Conservation (phyloP, 2,888 invertebrate genomes). For the Drosophila merina region DNA sequence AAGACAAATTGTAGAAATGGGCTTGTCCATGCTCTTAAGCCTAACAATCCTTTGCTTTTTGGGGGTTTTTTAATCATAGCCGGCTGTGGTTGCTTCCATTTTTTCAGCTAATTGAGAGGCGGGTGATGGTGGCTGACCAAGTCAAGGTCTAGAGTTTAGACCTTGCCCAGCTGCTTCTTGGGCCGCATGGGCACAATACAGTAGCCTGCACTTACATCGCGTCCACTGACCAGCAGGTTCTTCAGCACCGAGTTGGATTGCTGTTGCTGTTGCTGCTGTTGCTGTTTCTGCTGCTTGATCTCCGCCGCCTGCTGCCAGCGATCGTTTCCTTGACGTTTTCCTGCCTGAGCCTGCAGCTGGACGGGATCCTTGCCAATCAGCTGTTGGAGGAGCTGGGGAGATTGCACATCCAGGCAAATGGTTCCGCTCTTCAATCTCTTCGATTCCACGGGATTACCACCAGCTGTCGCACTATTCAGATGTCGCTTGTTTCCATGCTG, state of each 20-base stretch:
- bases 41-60: constrained; percentile 27
- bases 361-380: constrained; percentile 85
- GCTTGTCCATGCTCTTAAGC: constrained; percentile 59
- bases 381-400: constrained; percentile 86
- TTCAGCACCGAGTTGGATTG: constrained; percentile 89
- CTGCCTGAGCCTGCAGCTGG: constrained; percentile 78
- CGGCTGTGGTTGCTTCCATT: constrained; percentile 45
- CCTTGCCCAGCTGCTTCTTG: constrained; percentile 84
- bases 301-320: constrained; percentile 73
- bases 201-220: constrained; percentile 96
- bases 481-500: constrained; percentile 80
- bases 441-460: constrained; percentile 67
- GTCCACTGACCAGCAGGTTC: constrained; percentile 97
- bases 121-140: constrained; percentile 40
- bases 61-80: constrained; percentile 41
- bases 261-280: constrained; percentile 81
- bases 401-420: constrained; percentile 72
- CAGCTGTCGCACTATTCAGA: constrained; percentile 55
- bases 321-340: constrained; percentile 80
- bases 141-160: constrained; percentile 63
- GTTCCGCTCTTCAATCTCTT: constrained; percentile 80
- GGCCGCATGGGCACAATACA: constrained; percentile 90
- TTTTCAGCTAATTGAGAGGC: constrained; percentile 46
- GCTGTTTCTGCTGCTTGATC: constrained; percentile 65
- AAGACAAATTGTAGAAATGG: constrained; percentile 75